phyloP scores from a whole-genome alignment of 2,113 vertebrate species.

The Triplophysa dalaica region DNA sequence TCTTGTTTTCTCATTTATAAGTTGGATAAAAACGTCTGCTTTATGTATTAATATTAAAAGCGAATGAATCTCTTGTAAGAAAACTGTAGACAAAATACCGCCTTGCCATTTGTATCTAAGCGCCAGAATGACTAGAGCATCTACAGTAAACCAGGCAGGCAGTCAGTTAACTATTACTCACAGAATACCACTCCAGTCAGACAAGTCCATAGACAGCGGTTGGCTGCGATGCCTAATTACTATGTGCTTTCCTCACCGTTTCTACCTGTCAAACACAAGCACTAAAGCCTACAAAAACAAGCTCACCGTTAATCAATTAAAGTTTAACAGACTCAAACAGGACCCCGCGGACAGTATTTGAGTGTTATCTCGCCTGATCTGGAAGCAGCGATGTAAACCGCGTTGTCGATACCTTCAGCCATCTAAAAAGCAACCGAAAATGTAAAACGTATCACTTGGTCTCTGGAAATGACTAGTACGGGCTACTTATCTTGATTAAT shows the following conservation, averaged over 20 bases:
- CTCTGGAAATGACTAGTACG: not conserved
- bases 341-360: conserved; percentile 13
- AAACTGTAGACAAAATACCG: too few relatives aligned
- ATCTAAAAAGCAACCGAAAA: conserved; percentile 14
- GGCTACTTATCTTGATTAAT: conserved; percentile 28
- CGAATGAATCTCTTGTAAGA: not conserved
- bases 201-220: conserved; percentile 12
- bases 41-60: too few relatives aligned
- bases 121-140: not conserved
- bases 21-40: too few relatives aligned
- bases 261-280: conserved; percentile 15
- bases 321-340: not conserved
- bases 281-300: conserved; percentile 6
- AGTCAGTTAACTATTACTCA: conserved; percentile 11
- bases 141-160: not conserved
- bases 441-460: not conserved
- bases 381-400: not conserved
- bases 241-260: not conserved
- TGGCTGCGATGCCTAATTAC: conserved; percentile 22
- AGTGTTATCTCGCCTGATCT: not conserved
- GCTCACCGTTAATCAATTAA: not conserved
- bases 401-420: not conserved
- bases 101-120: not conserved
- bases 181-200: not conserved
- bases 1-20: too few relatives aligned